Base-by-base conservation (phyloP, 30 jellyfish, hydroid and myxozoan species). In the Aurelia sp. region DNA sequence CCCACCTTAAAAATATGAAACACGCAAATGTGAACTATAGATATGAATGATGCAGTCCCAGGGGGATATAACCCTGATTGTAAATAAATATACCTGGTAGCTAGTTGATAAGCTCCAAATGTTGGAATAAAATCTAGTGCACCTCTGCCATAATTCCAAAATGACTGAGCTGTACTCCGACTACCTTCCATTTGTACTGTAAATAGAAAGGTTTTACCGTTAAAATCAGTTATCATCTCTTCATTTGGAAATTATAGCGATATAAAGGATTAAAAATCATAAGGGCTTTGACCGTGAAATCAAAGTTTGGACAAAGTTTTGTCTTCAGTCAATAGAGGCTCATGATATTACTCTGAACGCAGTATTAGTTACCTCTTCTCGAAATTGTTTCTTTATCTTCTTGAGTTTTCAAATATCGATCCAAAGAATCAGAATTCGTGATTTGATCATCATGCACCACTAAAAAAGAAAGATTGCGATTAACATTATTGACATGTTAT, bases 81-180 rank as follows among this genome's bases (percentile, higher is more conserved):
- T 44, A 44, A 44, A 44, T 7, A 13, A 12, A n/a, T 8, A 55
- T 67, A 95, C 93, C 93, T 84, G 51, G 97, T 89, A n/a, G 99
- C 99, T 4, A 95, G 92, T 76, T 95, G 99, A 57, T 95, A 95
- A 13, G 92, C n/a, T 18, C 99, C 99, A 38, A 85, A 90, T 3
- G 76, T 67, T 19, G 99, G 99, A 15, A 95, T 65, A 66, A 74
- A 85, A 48, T 90, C 97, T 22, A 90, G 85, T 15, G 97, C 99
- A 24, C 94, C 86, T 13, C 84, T 81, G 11, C 97, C 97, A 60
- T 82, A 90, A 57, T 41, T 88, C 99, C 99, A 95, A 40, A 86
- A 83, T 1, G 99, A 94, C 19, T 76, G 89, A 16, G 76, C 63
- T 8, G 91, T 67, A 48, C 48, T 88, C 22, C 79, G 91, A 17